Percentiles rank a stretch among this genome's conserved stretches.
These are phyloP conservation scores for Panopea generosa DNA, from an alignment of 2,888 invertebrate genomes.

Conservation along the genomic window DNA sequence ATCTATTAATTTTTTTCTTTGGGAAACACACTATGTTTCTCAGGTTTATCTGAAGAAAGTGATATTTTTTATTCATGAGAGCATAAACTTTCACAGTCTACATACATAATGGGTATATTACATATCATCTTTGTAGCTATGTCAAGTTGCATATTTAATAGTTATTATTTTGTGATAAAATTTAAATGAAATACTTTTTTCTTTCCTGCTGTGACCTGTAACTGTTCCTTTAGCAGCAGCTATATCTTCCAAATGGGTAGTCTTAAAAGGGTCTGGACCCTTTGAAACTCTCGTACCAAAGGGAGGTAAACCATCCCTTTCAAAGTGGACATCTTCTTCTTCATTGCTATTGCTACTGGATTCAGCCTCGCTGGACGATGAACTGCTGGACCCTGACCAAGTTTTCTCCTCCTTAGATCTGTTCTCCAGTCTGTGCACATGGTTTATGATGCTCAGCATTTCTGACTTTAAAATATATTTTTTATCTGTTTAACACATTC, in stretches of 20 bases:
- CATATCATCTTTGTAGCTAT: too few species aligned
- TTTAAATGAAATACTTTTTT: neutral
- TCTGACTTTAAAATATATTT: too few species aligned
- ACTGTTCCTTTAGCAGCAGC: constrained; percentile 23
- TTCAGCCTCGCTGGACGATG: neutral
- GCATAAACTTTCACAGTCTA: too few species aligned
- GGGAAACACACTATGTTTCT: too few species aligned
- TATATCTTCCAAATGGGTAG: neutral
- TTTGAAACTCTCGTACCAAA: constrained; percentile 26
- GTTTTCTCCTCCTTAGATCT: neutral
- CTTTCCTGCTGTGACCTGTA: constrained; percentile 21
- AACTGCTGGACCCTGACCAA: neutral
- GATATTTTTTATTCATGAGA: too few species aligned
- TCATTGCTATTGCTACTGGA: constrained; percentile 8
- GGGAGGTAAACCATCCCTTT: constrained; percentile 21
- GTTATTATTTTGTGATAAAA: neutral
- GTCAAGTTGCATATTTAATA: too few species aligned
- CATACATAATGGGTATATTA: too few species aligned
- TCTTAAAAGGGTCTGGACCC: constrained; percentile 23
- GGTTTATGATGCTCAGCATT: too few species aligned
- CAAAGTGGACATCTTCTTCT: constrained; percentile 4
- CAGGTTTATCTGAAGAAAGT: too few species aligned
- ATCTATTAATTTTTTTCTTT: too few species aligned
- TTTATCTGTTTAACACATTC: too few species aligned
- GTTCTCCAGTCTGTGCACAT: neutral